Base-by-base conservation (phyloP, 1,140 invertebrate species). In the Bombyx mandarina region DNA sequence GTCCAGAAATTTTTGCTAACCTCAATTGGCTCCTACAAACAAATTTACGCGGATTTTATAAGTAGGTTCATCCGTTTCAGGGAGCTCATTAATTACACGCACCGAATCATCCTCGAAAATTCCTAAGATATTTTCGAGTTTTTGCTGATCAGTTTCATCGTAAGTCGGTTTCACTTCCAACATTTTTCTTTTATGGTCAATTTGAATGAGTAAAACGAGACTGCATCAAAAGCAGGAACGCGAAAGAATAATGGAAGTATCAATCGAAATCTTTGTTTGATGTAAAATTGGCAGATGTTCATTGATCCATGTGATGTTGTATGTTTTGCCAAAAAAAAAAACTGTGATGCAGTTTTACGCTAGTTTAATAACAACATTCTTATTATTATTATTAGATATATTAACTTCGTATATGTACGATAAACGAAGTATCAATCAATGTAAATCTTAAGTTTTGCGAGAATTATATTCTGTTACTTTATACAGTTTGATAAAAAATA, bases 11-110 rank as follows among this genome's bases (percentile, higher is more conserved):
- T 66, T 62, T 81, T 78, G 52, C 54, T 57, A 51, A 72, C 58
- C 54, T 82, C 82, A 45, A 63, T 59, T 59, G 74, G 64, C 57
- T 85, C 80, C 84, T 88, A 53, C 65, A 80, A 72, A 48, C 50
- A 8, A 8, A 12, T 42, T 10, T 56, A n/a, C 26, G 0, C 49
- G n/a, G 35, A 45, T 26, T 9, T 55, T 51, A 45, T 9, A 10
- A 49, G 43, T 49, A 43, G 44, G 18, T 7, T 9, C 44, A 57
- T 35, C n/a, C 35, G 48, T 22, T 22, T 9, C 8, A 8, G 43
- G 43, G n/a, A 9, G 10, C 8, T 18, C 49, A 3, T 48, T 8
- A 42, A 43, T 49, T 4, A 45, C 44, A 26, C 52, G 45, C 45
- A 58, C 57, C 47, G 46, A 43, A 26, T 45, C 42, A 22, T 50